A percentile compares a stretch with the other conserved stretches of the same genome.
phyloP scores from a whole-genome alignment of 2,113 vertebrate genomes.

The Porphyrio hochstetteri region DNA sequence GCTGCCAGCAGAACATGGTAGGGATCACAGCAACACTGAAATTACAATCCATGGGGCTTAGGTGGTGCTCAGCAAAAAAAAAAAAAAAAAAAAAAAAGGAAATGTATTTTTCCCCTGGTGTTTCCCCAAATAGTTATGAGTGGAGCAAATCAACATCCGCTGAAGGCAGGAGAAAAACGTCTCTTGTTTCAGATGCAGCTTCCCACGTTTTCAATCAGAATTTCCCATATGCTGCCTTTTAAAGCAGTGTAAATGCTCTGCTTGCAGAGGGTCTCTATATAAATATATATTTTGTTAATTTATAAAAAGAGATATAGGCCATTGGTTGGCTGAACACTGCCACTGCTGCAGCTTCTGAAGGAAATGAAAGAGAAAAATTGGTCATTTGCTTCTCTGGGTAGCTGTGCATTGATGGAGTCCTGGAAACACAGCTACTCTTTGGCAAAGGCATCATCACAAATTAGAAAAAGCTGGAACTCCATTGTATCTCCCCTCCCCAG shows the following conservation, averaged over 20 bases:
- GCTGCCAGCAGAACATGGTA: not conserved
- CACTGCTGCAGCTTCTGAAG: not conserved
- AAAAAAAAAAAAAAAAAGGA: not conserved
- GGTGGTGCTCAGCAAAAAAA: not conserved
- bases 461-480: not conserved
- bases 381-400: not conserved
- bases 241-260: not conserved
- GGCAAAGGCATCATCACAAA: not conserved
- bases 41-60: not conserved
- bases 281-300: no score
- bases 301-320: no score
- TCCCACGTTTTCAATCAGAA: conserved; percentile 2
- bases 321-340: not conserved
- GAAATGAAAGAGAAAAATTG: not conserved
- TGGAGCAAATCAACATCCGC: not conserved
- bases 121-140: conserved; percentile 8
- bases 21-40: not conserved
- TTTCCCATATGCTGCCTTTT: not conserved
- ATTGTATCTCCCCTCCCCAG: not conserved
- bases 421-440: not conserved
- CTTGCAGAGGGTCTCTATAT: not conserved
- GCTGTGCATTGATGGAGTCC: not conserved
- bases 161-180: not conserved
- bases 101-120: conserved; percentile 2
- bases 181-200: conserved; percentile 7